These are phyloP conservation scores for Sitta carolinensis DNA, from an alignment of 2,797 vertebrate genomes.

Conservation along the genomic window DNA sequence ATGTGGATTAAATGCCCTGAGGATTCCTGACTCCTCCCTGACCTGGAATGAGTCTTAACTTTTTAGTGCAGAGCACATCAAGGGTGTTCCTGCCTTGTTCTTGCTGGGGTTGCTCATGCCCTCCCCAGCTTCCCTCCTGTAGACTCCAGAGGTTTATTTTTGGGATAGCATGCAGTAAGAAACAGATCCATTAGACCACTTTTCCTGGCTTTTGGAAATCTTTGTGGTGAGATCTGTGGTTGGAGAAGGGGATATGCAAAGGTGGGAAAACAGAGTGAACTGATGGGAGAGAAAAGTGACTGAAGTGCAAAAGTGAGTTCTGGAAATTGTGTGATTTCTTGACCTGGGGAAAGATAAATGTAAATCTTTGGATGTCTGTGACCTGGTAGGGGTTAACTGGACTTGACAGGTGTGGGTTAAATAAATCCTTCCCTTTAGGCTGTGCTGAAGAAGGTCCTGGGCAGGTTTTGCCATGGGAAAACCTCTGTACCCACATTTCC, in stretches of 20 bases:
- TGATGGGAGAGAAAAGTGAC: not conserved
- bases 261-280: not conserved
- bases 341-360: not conserved
- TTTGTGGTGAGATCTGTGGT: not conserved
- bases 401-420: not conserved
- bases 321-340: not conserved
- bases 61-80: not conserved
- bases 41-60: not conserved
- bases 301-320: not conserved
- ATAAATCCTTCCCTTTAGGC: not conserved
- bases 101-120: not conserved
- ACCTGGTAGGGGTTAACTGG: not conserved
- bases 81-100: not conserved
- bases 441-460: not conserved
- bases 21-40: not conserved
- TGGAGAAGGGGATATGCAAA: not conserved
- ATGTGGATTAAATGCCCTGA: not conserved
- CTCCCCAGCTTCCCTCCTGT: not conserved
- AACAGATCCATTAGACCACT: not conserved
- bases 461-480: not conserved
- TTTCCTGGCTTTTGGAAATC: not conserved
- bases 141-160: not conserved
- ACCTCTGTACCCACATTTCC: not conserved
- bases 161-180: not conserved
- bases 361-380: not conserved